Evolutionary conservation across 2,797 vertebrate genomes (phyloP), one percentile per base, ranked within the genome.

Genomic region (Dallia pectoralis): DNA sequence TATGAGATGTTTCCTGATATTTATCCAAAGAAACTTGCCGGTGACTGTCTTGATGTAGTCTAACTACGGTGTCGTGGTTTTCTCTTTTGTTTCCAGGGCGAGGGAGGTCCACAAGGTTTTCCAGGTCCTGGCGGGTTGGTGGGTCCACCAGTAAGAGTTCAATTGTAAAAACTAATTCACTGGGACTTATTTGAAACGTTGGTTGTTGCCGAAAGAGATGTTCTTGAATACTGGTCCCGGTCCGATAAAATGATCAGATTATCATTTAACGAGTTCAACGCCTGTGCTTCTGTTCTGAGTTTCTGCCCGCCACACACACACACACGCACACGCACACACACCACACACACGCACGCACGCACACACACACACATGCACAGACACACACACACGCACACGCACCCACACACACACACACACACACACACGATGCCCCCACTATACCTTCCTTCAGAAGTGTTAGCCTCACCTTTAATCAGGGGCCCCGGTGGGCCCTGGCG

Each of bases 111-210:
- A 66, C 56, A 85, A 66, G 97, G 97, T 84, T 88, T 89, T 74
- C 82, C 85, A 27, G 97, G 97, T 1, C 84, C 78, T 0, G 87
- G 85, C 40, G 96, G 97, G 72, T 86, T 93, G 79, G 88, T 80
- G 84, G 97, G 96, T 75, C 79, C 85, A 81, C 91, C 82, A 93
- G 97, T 98, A 94, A 92, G 88, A 75, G 71, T 74, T 47, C 48
- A 2, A 27, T 1, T 4, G 4, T 12, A 14, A 67, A 44, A 44
- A 44, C n/a, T n/a, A 49, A 8, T 49, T 1, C 48, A 49, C 48
- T 49, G 48, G 53, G 53, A 3, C 53, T 59, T 44, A 44, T 44
- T 3, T 25, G 11, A 25, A 56, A n/a, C 51, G 11, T 11, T 25
- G 4, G n/a, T 3, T 56, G n/a, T 19, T 18, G 9, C 51, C 2